These are phyloP conservation scores for Chelon labrosus DNA, from an alignment of 2,797 vertebrate genomes.

Conservation along the genomic window DNA sequence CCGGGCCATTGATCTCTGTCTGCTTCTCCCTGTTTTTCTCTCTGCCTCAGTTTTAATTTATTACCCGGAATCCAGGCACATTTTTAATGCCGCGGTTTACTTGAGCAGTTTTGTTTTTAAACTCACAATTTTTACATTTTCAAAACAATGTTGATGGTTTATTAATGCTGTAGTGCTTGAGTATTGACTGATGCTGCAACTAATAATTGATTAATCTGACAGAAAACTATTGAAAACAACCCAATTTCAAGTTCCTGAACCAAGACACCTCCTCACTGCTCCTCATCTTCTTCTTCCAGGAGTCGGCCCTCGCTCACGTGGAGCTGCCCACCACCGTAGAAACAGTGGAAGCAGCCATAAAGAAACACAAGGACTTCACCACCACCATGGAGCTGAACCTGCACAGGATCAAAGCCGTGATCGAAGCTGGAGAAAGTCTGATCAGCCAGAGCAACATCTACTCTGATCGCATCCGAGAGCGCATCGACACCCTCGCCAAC, in stretches of 20 bases:
- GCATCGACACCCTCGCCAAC: slow-evolving; percentile 84
- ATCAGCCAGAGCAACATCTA: slow-evolving; percentile 91
- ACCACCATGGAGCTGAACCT: slow-evolving; percentile 94
- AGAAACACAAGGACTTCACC: slow-evolving; percentile 92
- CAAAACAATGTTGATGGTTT: no score
- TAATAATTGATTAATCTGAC: no score
- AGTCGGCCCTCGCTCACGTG: slow-evolving; percentile 85
- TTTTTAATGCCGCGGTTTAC: not conserved
- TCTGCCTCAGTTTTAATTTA: not conserved
- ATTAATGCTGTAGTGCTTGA: no score
- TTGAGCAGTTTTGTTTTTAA: not conserved
- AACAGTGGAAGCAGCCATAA: slow-evolving; percentile 87
- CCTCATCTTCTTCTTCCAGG: slow-evolving; percentile 73
- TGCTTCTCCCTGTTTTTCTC: slow-evolving; percentile 7
- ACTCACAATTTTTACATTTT: not conserved
- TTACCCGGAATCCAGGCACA: not conserved
- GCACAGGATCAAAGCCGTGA: slow-evolving; percentile 89
- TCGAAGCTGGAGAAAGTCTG: slow-evolving; percentile 92
- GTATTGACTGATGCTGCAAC: no score
- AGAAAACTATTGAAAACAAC: no score
- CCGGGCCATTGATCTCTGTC: slow-evolving; percentile 21
- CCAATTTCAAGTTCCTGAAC: not conserved
- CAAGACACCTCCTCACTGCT: not conserved
- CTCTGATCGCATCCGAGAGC: slow-evolving; percentile 86
- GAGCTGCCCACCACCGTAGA: slow-evolving; percentile 90